phyloP scores from a whole-genome alignment of 2,888 invertebrate species.

The Acrobasis repandana region DNA sequence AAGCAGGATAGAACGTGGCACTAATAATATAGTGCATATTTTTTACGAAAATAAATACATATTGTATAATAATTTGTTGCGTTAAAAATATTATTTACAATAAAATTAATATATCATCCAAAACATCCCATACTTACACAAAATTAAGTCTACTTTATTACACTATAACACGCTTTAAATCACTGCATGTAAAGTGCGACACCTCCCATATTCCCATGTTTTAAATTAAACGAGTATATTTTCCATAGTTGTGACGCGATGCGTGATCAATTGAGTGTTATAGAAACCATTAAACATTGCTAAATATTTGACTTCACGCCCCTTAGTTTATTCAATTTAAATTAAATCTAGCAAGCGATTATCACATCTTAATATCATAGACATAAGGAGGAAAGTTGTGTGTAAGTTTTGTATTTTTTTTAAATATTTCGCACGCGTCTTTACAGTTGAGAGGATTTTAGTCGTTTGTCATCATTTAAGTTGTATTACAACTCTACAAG shows the following conservation, averaged over 20 bases:
- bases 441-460: slow-evolving; percentile 12
- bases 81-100: background rate
- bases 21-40: no score
- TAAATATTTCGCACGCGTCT: slow-evolving; percentile 16
- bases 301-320: slow-evolving; percentile 68
- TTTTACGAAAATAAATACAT: no score
- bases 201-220: slow-evolving; percentile 57
- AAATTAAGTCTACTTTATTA: slow-evolving; percentile 7
- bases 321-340: slow-evolving; percentile 68
- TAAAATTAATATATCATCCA: background rate
- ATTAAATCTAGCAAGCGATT: slow-evolving; percentile 40
- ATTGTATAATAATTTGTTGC: background rate
- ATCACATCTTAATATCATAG: background rate
- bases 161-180: slow-evolving; percentile 28
- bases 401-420: background rate
- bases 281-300: slow-evolving; percentile 74
- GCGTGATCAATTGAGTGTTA: slow-evolving; percentile 78
- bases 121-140: slow-evolving; percentile 24
- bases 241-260: slow-evolving; percentile 56
- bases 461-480: slow-evolving; percentile 12
- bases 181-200: slow-evolving; percentile 49
- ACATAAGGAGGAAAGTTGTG: background rate
- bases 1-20: no score
- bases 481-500: background rate
- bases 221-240: slow-evolving; percentile 52